Conservation (phyloP, 2,888 invertebrate species). For the Odontocolon sp. region DNA sequence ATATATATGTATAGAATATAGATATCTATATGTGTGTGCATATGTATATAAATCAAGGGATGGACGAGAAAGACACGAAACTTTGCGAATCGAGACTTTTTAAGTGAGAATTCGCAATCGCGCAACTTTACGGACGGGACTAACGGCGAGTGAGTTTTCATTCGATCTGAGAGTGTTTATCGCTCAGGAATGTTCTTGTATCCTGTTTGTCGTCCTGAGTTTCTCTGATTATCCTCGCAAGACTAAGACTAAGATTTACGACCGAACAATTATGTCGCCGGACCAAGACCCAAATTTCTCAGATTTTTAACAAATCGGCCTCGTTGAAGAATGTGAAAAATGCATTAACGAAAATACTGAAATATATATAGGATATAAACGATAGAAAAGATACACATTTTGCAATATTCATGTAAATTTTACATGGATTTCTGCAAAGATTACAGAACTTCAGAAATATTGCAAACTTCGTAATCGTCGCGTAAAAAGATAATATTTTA, state of each 20-base stretch:
- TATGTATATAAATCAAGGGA: constrained; percentile 56
- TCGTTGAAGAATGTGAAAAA: too few relatives aligned
- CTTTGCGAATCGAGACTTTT: constrained; percentile 20
- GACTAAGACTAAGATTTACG: neutral
- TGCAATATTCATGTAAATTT: too few relatives aligned
- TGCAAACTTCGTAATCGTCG: too few relatives aligned
- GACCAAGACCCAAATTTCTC: constrained; percentile 13
- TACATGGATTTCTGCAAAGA: too few relatives aligned
- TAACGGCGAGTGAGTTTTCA: neutral
- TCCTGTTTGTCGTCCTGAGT: constrained; percentile 11
- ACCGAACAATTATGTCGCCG: constrained; percentile 1
- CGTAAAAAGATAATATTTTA: too few relatives aligned
- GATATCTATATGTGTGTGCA: constrained; percentile 49
- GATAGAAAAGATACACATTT: too few relatives aligned
- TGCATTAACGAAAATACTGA: too few relatives aligned
- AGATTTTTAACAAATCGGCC: constrained; percentile 11
- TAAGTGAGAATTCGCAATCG: constrained; percentile 6
- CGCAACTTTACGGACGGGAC: neutral
- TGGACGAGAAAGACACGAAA: constrained; percentile 29
- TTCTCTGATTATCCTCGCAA: constrained; percentile 15
- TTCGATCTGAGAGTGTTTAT: constrained; percentile 1
- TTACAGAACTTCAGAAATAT: too few relatives aligned
- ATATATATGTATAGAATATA: constrained; percentile 60
- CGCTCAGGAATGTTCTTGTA: constrained; percentile 1
- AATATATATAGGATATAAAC: too few relatives aligned